phyloP scores from a whole-genome alignment of 1,140 invertebrate species.

The Stegodyphus mimosarum region DNA sequence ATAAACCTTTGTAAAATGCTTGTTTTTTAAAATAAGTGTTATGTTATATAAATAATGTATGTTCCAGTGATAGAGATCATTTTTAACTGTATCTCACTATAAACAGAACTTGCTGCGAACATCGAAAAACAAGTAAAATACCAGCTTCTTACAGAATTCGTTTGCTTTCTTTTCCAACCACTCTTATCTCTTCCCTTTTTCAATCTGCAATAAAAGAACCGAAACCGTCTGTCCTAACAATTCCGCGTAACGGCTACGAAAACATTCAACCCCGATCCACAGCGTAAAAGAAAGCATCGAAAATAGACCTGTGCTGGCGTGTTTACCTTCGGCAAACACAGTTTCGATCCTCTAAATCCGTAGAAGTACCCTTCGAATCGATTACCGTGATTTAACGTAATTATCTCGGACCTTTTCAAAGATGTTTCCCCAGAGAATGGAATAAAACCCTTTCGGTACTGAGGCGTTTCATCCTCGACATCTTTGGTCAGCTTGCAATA shows the following conservation, averaged over 20 bases:
- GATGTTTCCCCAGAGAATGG: background rate
- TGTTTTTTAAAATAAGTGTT: too few relatives aligned
- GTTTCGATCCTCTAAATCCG: slow-evolving; percentile 25
- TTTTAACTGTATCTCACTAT: too few relatives aligned
- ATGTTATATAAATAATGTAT: too few relatives aligned
- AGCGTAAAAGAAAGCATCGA: background rate
- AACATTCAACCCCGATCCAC: background rate
- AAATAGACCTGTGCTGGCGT: slow-evolving; percentile 4
- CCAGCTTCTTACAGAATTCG: too few relatives aligned
- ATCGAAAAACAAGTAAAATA: too few relatives aligned
- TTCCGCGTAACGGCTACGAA: background rate
- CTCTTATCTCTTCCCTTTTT: too few relatives aligned
- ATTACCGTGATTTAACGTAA: slow-evolving; percentile 58
- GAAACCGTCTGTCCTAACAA: background rate
- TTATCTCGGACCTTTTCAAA: slow-evolving; percentile 34
- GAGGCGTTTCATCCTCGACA: background rate
- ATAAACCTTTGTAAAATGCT: too few relatives aligned
- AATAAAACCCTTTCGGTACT: slow-evolving; percentile 9
- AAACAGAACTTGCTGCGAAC: too few relatives aligned
- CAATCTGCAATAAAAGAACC: too few relatives aligned
- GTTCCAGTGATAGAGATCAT: too few relatives aligned
- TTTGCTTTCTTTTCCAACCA: too few relatives aligned
- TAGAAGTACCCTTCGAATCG: slow-evolving; percentile 40
- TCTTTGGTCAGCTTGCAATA: background rate
- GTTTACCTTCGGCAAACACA: slow-evolving; percentile 38